Conservation (phyloP, 2,113 vertebrate genomes). For the Zosterops lateralis region DNA sequence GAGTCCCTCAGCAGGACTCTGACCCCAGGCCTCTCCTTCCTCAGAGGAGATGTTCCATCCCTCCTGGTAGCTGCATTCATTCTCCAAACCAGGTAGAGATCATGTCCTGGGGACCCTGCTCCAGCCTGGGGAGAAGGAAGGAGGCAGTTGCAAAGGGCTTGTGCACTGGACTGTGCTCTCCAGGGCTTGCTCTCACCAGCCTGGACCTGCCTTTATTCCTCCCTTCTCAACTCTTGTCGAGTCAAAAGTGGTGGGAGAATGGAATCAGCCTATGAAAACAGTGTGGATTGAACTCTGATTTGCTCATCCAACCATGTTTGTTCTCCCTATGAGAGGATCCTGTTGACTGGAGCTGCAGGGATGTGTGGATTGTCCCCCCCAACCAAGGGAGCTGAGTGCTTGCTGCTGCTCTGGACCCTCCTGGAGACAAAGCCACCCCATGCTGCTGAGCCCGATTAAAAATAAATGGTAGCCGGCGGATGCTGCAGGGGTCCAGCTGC, state of each 20-base stretch:
- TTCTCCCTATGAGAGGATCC: not conserved
- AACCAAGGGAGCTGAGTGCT: not conserved
- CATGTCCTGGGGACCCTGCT: not conserved
- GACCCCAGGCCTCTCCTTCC: not conserved
- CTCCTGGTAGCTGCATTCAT: not conserved
- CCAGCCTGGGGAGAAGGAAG: not conserved
- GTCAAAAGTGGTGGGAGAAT: not conserved
- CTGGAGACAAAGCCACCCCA: not conserved
- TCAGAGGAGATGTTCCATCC: not conserved
- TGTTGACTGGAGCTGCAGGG: accelerated
- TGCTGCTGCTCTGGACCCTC: not conserved
- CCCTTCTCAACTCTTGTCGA: not conserved
- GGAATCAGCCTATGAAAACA: not conserved
- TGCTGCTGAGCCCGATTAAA: not conserved
- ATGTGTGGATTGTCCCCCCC: not conserved
- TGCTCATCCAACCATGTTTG: not conserved
- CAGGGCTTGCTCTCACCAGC: not conserved
- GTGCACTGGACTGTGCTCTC: not conserved
- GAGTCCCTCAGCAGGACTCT: not conserved
- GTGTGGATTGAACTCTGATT: not conserved
- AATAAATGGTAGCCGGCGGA: not conserved
- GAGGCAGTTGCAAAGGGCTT: not conserved
- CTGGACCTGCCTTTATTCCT: not conserved
- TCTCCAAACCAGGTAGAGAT: not conserved
- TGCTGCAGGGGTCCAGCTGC: not conserved